Base-by-base conservation (phyloP, 1,140 invertebrate genomes). In the Nephila pilipes region DNA sequence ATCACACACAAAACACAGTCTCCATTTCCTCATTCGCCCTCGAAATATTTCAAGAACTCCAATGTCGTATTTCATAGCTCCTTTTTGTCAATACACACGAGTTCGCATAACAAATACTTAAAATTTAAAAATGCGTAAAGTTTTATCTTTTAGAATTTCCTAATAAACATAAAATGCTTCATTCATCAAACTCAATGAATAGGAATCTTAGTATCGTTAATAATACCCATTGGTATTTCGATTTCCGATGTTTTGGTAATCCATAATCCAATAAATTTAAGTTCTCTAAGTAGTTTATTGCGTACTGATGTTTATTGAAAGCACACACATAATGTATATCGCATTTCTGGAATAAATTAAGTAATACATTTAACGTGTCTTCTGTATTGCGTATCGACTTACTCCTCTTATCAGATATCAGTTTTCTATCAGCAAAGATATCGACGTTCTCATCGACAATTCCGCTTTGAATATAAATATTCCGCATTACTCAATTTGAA, bases 291-390 rank as follows among this genome's bases (percentile, higher is more conserved):
- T 20, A 75, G 69, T 75, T 75, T 29, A 75, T 75, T 16, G 5
- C 29, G 6, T 18, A 32, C 0, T 20, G 18, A 2, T 20, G 29
- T 18, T 29, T 75, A 75, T 36, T 36, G 14, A 75, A 32, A 0
- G 29, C 65, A 32, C 16, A 75, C 69, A 36, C 29, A 32, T 32
- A 75, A 75, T 36, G 12, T 29, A 29, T 75, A 75, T 75, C 69
- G 69, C 29, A 75, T 75, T 75, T 75, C 69, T 2, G 32, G 25
- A 75, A 75, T 75, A 14, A 75, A 75, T 75, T 75, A 75, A 75
- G 5, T 75, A 18, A 75, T 75, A 75, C 25, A n/a, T 75, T 75
- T 75, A 75, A 32, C 29, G 6, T 75, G 69, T 32, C 69, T 16
- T 32, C 18, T 75, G 8, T 29, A 4, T 20, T 75, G 69, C 32